A percentile compares a stretch with the other conserved stretches of the same genome.
Evolutionary conservation across 2,797 vertebrate species (phyloP).

Genomic region (Poeciliopsis paucimaculata): DNA sequence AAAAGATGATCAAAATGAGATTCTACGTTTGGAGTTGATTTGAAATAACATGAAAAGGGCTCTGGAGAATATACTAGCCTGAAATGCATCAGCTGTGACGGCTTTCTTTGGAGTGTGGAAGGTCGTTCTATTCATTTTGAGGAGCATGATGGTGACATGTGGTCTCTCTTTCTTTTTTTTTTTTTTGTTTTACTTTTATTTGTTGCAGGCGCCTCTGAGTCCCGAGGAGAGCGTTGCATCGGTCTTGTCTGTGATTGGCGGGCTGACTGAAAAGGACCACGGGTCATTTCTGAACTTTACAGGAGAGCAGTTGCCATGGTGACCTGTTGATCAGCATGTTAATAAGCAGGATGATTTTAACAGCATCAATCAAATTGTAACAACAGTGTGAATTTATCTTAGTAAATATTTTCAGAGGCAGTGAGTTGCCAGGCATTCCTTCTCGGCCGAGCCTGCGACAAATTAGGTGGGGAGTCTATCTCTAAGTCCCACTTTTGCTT

Average conservation of each 20-base stretch:
- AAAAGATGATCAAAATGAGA: not conserved
- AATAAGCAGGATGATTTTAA: not conserved
- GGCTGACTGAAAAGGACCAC: conserved; percentile 80
- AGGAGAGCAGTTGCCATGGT: conserved; percentile 80
- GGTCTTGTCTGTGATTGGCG: conserved; percentile 77
- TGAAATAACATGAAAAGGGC: not conserved
- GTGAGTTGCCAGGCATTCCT: no score
- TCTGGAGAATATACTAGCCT: not conserved
- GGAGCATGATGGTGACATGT: not conserved
- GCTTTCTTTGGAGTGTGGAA: not conserved
- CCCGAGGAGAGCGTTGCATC: conserved; percentile 77
- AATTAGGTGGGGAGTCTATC: no score
- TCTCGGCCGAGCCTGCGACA: no score
- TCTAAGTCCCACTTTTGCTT: no score
- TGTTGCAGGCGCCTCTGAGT: conserved; percentile 76
- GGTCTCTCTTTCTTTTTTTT: not conserved
- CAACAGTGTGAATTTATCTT: no score
- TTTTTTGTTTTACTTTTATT: not conserved
- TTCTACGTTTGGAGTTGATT: not conserved
- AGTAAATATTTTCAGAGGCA: not conserved
- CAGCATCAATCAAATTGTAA: not conserved
- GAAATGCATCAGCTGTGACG: not conserved
- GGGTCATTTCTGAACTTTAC: conserved; percentile 82
- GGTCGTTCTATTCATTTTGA: not conserved
- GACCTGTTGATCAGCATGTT: conserved; percentile 29